Evolutionary conservation across 2,888 invertebrate genomes (phyloP).

Genomic region (Elgonia sp.): DNA sequence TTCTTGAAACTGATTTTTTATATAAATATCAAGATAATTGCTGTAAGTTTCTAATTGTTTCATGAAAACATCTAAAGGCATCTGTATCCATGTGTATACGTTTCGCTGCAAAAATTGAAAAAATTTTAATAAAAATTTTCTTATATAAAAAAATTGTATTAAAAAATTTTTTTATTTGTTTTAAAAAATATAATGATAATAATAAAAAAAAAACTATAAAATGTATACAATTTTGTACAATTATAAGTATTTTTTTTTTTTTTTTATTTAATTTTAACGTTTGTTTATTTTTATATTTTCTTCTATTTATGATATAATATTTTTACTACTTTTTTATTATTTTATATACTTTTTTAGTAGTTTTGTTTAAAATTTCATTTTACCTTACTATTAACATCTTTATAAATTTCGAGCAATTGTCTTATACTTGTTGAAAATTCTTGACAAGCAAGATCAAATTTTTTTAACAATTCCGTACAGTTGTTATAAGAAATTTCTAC

Average conservation of each 20-base stretch:
- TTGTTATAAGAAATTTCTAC: slow-evolving; percentile 78
- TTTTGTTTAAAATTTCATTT: not conserved
- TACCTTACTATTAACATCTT: slow-evolving; percentile 81
- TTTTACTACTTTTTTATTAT: no score
- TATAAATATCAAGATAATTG: slow-evolving; percentile 81
- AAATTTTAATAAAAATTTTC: slow-evolving; percentile 4
- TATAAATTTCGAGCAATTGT: slow-evolving; percentile 81
- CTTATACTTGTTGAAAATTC: slow-evolving; percentile 80
- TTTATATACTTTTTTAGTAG: no score
- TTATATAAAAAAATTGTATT: no score
- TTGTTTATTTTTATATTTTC: no score
- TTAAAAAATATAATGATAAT: no score
- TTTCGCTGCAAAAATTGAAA: slow-evolving; percentile 79
- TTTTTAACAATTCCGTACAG: slow-evolving; percentile 77
- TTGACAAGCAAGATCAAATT: slow-evolving; percentile 79
- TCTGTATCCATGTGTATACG: slow-evolving; percentile 84
- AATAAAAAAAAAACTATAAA: no score
- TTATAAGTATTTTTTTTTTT: no score
- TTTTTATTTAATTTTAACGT: no score
- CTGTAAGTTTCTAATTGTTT: slow-evolving; percentile 84
- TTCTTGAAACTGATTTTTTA: slow-evolving; percentile 81
- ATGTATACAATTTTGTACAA: no score
- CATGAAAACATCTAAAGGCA: slow-evolving; percentile 83
- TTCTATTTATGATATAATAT: no score
- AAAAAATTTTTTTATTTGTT: no score